Conservation (phyloP, 2,888 invertebrate species). For the Aleiodes alternator region DNA sequence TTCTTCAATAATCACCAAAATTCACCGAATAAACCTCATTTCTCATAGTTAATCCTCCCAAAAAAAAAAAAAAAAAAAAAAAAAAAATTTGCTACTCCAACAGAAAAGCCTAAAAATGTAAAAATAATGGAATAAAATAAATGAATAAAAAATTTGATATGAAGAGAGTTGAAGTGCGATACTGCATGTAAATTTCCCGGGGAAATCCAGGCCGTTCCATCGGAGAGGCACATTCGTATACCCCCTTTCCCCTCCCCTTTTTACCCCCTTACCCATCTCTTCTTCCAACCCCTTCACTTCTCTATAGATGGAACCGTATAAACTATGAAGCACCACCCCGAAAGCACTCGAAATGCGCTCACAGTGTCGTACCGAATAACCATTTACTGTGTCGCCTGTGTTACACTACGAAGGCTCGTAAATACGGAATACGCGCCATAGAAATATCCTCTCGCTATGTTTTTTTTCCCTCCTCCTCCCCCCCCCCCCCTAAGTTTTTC, state of each 20-base stretch:
- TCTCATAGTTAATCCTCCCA: too few relatives aligned
- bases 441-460: constrained; percentile 18
- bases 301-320: constrained; percentile 28
- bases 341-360: constrained; percentile 44
- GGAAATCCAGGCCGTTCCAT: constrained; percentile 33
- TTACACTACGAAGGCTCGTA: constrained; percentile 37
- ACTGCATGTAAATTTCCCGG: constrained; percentile 43
- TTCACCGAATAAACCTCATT: too few relatives aligned
- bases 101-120: neutral
- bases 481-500: too few relatives aligned
- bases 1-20: too few relatives aligned
- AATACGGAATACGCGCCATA: constrained; percentile 32
- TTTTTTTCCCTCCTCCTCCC: neutral
- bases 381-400: constrained; percentile 40
- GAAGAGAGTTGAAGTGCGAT: constrained; percentile 15
- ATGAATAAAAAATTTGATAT: constrained; percentile 14
- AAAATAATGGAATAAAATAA: constrained; percentile 7
- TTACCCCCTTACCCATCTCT: neutral
- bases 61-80: too few relatives aligned
- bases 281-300: neutral
- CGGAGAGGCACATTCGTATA: constrained; percentile 23
- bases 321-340: constrained; percentile 37
- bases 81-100: too few relatives aligned
- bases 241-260: neutral
- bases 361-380: constrained; percentile 42